Percentiles rank a stretch among this genome's conserved stretches.
These are phyloP conservation scores for Leptopilina myrica DNA, from an alignment of 2,888 invertebrate species.

Conservation along the genomic window DNA sequence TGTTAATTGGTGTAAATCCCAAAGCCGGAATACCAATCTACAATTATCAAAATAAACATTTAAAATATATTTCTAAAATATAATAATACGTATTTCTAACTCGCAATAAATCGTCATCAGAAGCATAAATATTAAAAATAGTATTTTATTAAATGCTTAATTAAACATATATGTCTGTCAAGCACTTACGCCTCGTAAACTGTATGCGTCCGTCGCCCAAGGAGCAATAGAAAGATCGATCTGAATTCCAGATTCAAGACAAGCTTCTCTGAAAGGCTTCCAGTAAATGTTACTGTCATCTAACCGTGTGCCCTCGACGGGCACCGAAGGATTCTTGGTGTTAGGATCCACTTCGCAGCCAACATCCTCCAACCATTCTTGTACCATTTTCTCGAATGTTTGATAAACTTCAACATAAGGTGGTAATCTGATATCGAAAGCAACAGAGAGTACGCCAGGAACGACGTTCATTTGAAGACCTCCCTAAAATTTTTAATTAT, in stretches of 20 bases:
- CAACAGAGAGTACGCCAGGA: constrained; percentile 87
- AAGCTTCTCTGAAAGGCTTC: constrained; percentile 83
- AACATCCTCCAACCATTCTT: constrained; percentile 83
- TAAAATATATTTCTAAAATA: no score
- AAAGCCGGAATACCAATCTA: constrained; percentile 87
- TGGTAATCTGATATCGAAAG: constrained; percentile 86
- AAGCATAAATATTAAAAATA: no score
- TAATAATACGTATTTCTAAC: no score
- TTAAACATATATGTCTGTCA: no score
- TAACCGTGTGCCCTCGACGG: constrained; percentile 81
- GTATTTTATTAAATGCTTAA: no score
- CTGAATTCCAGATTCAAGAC: constrained; percentile 79
- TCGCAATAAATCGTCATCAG: no score
- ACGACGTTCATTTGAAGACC: constrained; percentile 95
- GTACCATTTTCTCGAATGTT: constrained; percentile 82
- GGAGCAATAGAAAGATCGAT: constrained; percentile 85
- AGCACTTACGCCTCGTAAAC: neutral
- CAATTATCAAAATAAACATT: constrained; percentile 40
- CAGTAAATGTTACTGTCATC: constrained; percentile 84
- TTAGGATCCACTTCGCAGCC: constrained; percentile 84
- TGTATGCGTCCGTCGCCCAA: constrained; percentile 87
- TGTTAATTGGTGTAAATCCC: constrained; percentile 93
- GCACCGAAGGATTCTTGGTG: constrained; percentile 81
- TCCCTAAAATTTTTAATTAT: constrained; percentile 78
- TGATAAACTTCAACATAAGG: constrained; percentile 80